These are phyloP conservation scores for Sebastiscus tertius DNA, from an alignment of 2,797 vertebrate species.

Conservation along the genomic window DNA sequence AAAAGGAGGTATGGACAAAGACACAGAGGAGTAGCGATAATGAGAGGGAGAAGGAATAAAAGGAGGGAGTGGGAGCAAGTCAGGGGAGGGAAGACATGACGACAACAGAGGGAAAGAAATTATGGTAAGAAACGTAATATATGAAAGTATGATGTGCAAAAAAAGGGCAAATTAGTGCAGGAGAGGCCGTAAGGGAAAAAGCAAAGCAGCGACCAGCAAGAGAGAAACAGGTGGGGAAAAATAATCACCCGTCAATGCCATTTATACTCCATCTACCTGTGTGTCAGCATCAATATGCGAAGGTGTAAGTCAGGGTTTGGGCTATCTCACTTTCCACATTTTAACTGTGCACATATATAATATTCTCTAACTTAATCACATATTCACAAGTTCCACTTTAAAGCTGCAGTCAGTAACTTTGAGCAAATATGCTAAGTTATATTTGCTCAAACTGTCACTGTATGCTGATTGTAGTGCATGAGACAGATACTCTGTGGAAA, in stretches of 20 bases:
- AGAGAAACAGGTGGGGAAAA: slow-evolving; percentile 44
- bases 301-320: slow-evolving; percentile 50
- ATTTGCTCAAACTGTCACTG: not conserved
- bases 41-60: slow-evolving; percentile 14
- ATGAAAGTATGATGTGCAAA: slow-evolving; percentile 47
- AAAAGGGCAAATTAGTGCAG: slow-evolving; percentile 62
- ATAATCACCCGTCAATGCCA: slow-evolving; percentile 55
- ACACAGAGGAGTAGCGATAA: slow-evolving; percentile 11
- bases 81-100: slow-evolving; percentile 10
- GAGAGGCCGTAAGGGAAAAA: slow-evolving; percentile 56
- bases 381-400: not conserved
- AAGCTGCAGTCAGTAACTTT: not conserved
- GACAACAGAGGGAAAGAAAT: slow-evolving; percentile 43
- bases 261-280: slow-evolving; percentile 34
- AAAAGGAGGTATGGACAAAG: slow-evolving; percentile 10
- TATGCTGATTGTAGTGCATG: not conserved
- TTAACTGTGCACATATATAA: not conserved
- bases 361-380: not conserved
- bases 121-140: slow-evolving; percentile 40
- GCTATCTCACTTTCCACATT: slow-evolving; percentile 62
- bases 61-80: not conserved
- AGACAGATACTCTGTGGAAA: not conserved
- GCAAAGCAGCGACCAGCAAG: slow-evolving; percentile 39
- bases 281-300: slow-evolving; percentile 38
- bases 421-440: not conserved